phyloP scores from a whole-genome alignment of 2,113 vertebrate species.

The Rhabdomys dilectus region DNA sequence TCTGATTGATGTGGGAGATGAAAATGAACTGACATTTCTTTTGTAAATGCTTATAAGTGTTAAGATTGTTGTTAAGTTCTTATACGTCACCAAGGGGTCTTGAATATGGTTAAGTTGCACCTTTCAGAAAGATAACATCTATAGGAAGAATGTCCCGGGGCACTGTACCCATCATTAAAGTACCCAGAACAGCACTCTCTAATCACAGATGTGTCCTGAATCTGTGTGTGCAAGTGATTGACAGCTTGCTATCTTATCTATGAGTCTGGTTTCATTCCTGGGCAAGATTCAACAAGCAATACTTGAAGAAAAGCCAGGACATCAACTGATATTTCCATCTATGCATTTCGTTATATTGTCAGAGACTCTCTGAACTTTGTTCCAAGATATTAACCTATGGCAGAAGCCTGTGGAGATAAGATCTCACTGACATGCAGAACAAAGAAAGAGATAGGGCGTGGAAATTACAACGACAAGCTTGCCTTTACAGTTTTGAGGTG shows the following conservation, averaged over 20 bases:
- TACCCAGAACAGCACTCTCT: background rate
- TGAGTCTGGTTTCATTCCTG: background rate
- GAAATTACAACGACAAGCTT: constrained; percentile 89
- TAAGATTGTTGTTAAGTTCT: constrained; percentile 47
- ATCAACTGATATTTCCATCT: constrained; percentile 80
- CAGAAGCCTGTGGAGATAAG: constrained; percentile 87
- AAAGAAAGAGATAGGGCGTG: constrained; percentile 86
- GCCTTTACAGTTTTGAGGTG: constrained; percentile 85
- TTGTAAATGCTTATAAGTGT: constrained; percentile 48
- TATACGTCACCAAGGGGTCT: background rate
- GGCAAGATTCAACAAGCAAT: constrained; percentile 22
- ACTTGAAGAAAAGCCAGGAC: constrained; percentile 46
- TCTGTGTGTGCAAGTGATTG: background rate
- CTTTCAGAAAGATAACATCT: constrained; percentile 2
- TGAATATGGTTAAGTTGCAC: background rate
- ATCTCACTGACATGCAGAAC: constrained; percentile 88
- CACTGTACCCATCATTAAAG: background rate
- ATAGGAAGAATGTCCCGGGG: background rate
- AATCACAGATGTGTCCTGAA: background rate
- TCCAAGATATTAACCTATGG: constrained; percentile 89
- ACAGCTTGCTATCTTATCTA: background rate
- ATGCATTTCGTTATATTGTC: constrained; percentile 78
- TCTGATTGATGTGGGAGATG: constrained; percentile 45
- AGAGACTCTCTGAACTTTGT: constrained; percentile 87
- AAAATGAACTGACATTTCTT: constrained; percentile 55